phyloP scores from a whole-genome alignment of 2,888 invertebrate genomes.

The Hemithea aestivaria region DNA sequence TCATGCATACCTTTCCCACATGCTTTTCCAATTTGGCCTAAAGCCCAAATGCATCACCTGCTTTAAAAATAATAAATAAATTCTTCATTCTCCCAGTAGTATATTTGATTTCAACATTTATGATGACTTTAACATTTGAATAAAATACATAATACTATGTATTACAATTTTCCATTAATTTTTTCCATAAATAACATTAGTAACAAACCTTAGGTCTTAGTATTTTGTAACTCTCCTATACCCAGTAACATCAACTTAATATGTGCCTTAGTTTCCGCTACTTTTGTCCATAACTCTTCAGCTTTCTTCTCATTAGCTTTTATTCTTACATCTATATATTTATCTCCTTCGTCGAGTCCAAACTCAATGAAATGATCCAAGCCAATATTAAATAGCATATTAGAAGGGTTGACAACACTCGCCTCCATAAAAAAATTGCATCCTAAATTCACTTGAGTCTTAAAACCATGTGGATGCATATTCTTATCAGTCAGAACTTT shows the following conservation, averaged over 20 bases:
- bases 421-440: constrained; percentile 91
- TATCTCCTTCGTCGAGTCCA: constrained; percentile 83
- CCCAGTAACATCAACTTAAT: constrained; percentile 88
- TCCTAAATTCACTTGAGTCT: constrained; percentile 85
- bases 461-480: constrained; percentile 66
- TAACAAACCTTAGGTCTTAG: constrained; percentile 15
- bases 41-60: too few species aligned
- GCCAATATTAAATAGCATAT: constrained; percentile 86
- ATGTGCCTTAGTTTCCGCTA: constrained; percentile 85
- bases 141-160: too few species aligned
- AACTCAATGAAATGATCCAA: constrained; percentile 87
- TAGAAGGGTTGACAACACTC: constrained; percentile 81
- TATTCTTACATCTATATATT: constrained; percentile 84
- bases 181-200: background rate
- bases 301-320: constrained; percentile 81
- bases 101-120: too few species aligned
- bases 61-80: too few species aligned
- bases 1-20: too few species aligned
- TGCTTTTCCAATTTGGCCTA: too few species aligned
- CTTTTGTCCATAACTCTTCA: constrained; percentile 81
- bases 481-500: constrained; percentile 80
- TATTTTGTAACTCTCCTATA: constrained; percentile 75
- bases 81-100: too few species aligned
- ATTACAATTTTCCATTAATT: too few species aligned
- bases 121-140: too few species aligned